Evolutionary conservation across 2,113 vertebrate genomes (phyloP), one percentile per base, ranked within the genome.

Genomic region (Stigmatopora argus): DNA sequence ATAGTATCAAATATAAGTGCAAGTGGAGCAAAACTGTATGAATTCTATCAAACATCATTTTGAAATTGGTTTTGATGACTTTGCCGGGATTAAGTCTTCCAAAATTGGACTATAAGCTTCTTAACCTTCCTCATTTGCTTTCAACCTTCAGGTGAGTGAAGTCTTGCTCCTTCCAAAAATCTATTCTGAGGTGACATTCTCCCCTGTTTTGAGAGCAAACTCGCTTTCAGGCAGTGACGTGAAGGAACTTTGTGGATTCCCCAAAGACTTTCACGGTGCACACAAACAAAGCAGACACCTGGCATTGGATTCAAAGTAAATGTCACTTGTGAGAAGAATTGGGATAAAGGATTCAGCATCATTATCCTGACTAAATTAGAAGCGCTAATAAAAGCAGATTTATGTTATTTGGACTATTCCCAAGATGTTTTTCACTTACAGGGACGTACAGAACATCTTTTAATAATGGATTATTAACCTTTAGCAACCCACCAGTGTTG

Each of bases 121-220:
- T 61, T 14, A 61, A 61, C 58, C 58, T 45, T 45, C 41, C 18
- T 21, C 58, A 41, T 41, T 35, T 44, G 12, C 18, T 35, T 2
- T 12, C 35, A 60, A 60, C 57, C 57, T 19, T 60, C 57, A 60
- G 18, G 35, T 60, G 57, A 19, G 18, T 60, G 57, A 60, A 60
- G 58, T 18, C 34, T 19, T 44, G n/a, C 12, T 44, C n/a, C 11
- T 6, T 14, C 38, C 38, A 12, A 34, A 45, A 44, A 60, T 60
- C n/a, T 44, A 60, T 44, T 60, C 38, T 60, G 35, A 44, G 35
- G 58, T 60, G 58, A 60, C 57, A 59, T 44, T 11, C 58, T 21
- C 11, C 38, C 35, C 7, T 60, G 35, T 34, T 60, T 21, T 14
- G 17, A n/a, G 17, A 59, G 35, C 13, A 17, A 38, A 8, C 34